A percentile compares a stretch with the other conserved stretches of the same genome.
Conservation (phyloP, 2,113 vertebrate genomes). For the Pyrgilauda ruficollis region DNA sequence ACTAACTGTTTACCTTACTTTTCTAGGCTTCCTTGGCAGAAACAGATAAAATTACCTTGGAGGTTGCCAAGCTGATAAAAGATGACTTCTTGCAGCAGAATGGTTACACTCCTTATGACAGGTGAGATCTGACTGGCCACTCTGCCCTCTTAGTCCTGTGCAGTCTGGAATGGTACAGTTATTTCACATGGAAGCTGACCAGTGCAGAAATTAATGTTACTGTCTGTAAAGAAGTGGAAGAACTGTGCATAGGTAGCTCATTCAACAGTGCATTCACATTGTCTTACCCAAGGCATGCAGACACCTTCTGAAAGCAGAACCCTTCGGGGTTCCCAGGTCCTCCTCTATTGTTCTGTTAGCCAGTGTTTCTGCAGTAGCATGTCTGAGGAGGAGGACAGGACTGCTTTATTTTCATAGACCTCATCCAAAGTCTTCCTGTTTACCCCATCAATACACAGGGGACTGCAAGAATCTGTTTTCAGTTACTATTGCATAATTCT, state of each 20-base stretch:
- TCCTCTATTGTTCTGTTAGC: neutral
- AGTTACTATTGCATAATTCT: neutral
- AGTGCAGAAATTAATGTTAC: neutral
- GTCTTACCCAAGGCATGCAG: neutral
- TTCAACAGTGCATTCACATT: fast-evolving
- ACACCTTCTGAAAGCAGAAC: neutral
- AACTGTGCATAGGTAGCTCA: neutral
- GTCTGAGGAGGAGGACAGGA: neutral
- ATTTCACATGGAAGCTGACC: neutral
- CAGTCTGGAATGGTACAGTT: neutral
- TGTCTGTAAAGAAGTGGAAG: neutral
- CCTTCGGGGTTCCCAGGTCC: neutral
- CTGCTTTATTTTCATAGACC: neutral
- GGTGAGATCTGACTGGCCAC: slow-evolving; percentile 69
- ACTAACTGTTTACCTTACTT: neutral
- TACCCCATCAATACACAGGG: neutral
- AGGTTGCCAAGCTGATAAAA: slow-evolving; percentile 97
- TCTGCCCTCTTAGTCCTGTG: neutral
- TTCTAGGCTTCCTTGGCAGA: slow-evolving; percentile 94
- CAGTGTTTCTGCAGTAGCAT: neutral
- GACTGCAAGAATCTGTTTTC: neutral
- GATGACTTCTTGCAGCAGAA: slow-evolving; percentile 98
- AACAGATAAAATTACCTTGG: slow-evolving; percentile 96
- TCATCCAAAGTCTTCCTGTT: neutral
- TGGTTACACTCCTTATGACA: slow-evolving; percentile 95